Percentiles rank a stretch among this genome's conserved stretches.
Evolutionary conservation across 2,113 vertebrate species (phyloP).

Genomic region (Eptesicus fuscus): DNA sequence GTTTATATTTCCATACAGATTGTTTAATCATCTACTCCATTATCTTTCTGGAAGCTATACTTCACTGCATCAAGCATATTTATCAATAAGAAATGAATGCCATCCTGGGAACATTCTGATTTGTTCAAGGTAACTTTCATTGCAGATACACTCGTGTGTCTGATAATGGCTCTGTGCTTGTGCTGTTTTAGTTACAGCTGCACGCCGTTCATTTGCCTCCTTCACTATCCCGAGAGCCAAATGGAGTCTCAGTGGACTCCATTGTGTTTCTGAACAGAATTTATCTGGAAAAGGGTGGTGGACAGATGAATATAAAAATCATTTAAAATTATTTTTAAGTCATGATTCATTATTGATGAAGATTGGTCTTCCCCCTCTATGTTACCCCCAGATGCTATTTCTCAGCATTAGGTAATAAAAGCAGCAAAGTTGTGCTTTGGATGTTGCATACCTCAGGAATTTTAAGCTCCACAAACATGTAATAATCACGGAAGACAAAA

Average conservation of each 20-base stretch:
- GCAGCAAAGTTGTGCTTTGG: not conserved
- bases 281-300: not conserved
- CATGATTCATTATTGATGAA: not conserved
- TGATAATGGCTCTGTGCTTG: not conserved
- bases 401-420: not conserved
- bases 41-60: slow-evolving; percentile 60
- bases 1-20: slow-evolving; percentile 52
- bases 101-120: slow-evolving; percentile 45
- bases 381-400: not conserved
- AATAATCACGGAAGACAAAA: not conserved
- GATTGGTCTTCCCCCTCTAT: not conserved
- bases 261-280: slow-evolving; percentile 4
- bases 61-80: slow-evolving; percentile 57
- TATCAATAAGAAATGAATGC: slow-evolving; percentile 71
- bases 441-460: not conserved
- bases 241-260: not conserved
- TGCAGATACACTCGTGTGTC: not conserved
- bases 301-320: not conserved
- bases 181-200: slow-evolving; percentile 45
- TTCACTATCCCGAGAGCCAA: not conserved
- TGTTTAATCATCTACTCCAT: slow-evolving; percentile 69
- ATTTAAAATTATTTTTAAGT: not conserved
- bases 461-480: not conserved
- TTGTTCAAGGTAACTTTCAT: slow-evolving; percentile 66
- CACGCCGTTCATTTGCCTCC: not conserved